Percentiles rank a stretch among this genome's conserved stretches.
These are phyloP conservation scores for Petrolisthes cinctipes DNA, from an alignment of 2,888 invertebrate species.

Conservation along the genomic window DNA sequence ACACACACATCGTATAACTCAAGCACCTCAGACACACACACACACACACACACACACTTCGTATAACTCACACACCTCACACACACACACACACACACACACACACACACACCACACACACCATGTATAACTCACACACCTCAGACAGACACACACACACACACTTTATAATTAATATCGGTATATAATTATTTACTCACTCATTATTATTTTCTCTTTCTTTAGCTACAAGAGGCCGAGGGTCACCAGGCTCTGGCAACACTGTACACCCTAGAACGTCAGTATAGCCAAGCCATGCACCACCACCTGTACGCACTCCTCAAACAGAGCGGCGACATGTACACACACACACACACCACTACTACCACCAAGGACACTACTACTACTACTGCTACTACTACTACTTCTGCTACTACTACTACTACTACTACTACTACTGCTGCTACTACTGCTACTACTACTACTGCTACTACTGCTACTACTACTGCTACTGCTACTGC, in stretches of 20 bases:
- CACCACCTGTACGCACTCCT: slow-evolving; percentile 63
- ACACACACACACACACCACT: neutral
- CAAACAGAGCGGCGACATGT: slow-evolving; percentile 34
- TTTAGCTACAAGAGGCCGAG: slow-evolving; percentile 47
- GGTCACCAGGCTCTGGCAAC: slow-evolving; percentile 62
- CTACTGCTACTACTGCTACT: no score
- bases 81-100: neutral
- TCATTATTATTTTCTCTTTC: neutral
- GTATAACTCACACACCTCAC: no score
- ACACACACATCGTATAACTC: no score
- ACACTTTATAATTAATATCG: neutral
- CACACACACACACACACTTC: no score
- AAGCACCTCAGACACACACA: no score
- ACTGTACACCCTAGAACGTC: slow-evolving; percentile 53
- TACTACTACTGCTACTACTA: no score
- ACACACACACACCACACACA: neutral
- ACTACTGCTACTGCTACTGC: no score
- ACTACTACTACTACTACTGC: no score
- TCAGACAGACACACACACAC: no score
- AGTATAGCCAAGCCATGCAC: slow-evolving; percentile 62
- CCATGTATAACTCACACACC: neutral
- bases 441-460: no score
- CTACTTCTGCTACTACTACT: no score
- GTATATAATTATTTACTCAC: neutral
- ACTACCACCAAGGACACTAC: no score